phyloP scores from a whole-genome alignment of 2,888 invertebrate species.

The Andrena flavipes region DNA sequence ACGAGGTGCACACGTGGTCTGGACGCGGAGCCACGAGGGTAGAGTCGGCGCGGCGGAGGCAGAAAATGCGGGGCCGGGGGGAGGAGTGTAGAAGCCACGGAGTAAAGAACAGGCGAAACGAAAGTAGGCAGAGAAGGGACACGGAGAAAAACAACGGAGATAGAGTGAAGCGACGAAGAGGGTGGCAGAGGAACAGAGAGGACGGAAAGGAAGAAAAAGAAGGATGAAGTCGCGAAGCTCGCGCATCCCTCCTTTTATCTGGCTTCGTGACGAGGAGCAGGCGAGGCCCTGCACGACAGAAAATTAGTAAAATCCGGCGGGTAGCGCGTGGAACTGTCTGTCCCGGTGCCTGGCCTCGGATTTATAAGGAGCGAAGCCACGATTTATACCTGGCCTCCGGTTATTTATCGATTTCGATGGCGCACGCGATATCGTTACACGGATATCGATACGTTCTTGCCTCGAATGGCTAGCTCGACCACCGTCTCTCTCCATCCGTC shows the following conservation, averaged over 20 bases:
- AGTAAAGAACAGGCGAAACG: conserved; percentile 40
- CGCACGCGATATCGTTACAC: conserved; percentile 83
- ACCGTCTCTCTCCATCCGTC: conserved; percentile 16
- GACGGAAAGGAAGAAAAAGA: conserved; percentile 40
- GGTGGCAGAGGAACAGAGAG: conserved; percentile 36
- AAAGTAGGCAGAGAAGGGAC: conserved; percentile 30
- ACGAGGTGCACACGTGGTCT: conserved; percentile 73
- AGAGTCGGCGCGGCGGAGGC: conserved; percentile 21
- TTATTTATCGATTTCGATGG: conserved; percentile 84
- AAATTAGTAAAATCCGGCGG: conserved; percentile 84
- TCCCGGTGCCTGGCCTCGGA: conserved; percentile 77
- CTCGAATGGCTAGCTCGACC: conserved; percentile 41
- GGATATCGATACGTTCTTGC: conserved; percentile 82
- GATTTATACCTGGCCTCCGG: conserved; percentile 81
- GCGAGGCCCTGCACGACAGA: conserved; percentile 77
- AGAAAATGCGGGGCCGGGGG: conserved; percentile 15
- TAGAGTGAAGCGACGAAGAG: conserved; percentile 24
- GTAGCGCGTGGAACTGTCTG: conserved; percentile 80
- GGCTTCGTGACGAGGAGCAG: conserved; percentile 71
- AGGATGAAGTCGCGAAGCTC: conserved; percentile 57
- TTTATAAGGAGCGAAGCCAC: conserved; percentile 84
- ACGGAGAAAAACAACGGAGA: conserved; percentile 54
- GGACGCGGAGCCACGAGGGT: neutral
- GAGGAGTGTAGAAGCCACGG: conserved; percentile 39
- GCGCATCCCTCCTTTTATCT: conserved; percentile 73